Base-by-base conservation (phyloP, 2,888 invertebrate species). In the Thymelicus lineola region DNA sequence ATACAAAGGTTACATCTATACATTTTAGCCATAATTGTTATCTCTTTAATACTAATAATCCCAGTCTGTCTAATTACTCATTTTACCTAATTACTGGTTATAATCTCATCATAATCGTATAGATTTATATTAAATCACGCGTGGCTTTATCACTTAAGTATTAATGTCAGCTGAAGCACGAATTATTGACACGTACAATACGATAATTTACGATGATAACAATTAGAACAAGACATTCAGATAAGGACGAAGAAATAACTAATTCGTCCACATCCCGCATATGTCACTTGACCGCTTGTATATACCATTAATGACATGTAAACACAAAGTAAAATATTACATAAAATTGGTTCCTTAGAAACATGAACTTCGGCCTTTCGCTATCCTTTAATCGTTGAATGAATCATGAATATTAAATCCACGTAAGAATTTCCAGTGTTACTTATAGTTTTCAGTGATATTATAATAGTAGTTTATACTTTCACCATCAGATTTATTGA, bases 21-120 rank as follows among this genome's bases (percentile, higher is more conserved):
- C 15, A 50, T 7, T 1, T 17, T 12, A 17, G 3, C 17, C 17
- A 15, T 50, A 50, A 50, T 10, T 28, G 28, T 42, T 53, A 53
- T 53, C 20, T 53, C 20, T 53, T 6, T 20, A 20, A 50, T 50
- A 15, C 48, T 17, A 17, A 15, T 50, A 50, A 50, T 50, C 48
- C 48, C 48, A 50, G 1, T 50, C 48, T 50, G 48, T 50, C 48
- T 50, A 15, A 50, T 50, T 17, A 50, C 48, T 53, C 53, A 53
- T 53, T 20, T 20, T 20, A 20, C 12, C 53, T 53, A 53, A 53
- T 53, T 28, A 53, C 53, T 53, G 53, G 17, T 53, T 20, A 53
- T 53, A 53, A 53, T 53, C 50, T 10, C 20, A 6, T 53, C 4
- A 10, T 53, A 53, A 53, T 53, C 20, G 12, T 53, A 53, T 20